A percentile compares a stretch with the other conserved stretches of the same genome.
Conservation (phyloP, 2,113 vertebrate species). For the Trinectes maculatus region DNA sequence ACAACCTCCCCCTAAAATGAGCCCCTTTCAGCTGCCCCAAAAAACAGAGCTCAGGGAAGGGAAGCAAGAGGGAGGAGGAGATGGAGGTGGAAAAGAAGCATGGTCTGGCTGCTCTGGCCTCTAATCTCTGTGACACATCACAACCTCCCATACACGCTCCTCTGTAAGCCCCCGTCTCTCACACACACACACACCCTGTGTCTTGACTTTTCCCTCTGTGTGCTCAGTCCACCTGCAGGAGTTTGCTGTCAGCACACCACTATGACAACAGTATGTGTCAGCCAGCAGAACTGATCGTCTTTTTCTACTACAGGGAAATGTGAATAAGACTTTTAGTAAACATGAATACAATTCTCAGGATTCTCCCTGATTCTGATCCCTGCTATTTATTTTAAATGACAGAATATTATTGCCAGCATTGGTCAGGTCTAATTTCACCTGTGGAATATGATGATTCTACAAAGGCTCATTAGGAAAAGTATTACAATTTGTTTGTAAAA, state of each 20-base stretch:
- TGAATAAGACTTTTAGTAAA: conserved; percentile 3
- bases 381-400: neutral
- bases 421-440: neutral
- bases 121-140: conserved; percentile 63
- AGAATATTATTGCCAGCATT: neutral
- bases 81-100: conserved; percentile 44
- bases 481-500: neutral
- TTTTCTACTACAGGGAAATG: conserved; percentile 14
- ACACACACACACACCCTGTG: conserved; percentile 14
- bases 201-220: conserved; percentile 18
- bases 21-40: conserved; percentile 46
- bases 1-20: conserved; percentile 35
- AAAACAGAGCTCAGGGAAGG: conserved; percentile 52
- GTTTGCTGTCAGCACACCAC: conserved; percentile 8
- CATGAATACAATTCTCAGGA: too few species aligned
- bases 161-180: conserved; percentile 8
- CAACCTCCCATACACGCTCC: conserved; percentile 15
- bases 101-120: conserved; percentile 47
- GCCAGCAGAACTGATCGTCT: neutral
- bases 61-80: conserved; percentile 27
- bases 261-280: conserved; percentile 52
- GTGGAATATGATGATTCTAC: neutral
- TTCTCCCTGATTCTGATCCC: neutral
- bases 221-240: conserved; percentile 28
- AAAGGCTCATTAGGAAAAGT: neutral